These are phyloP conservation scores for Puma concolor DNA, from an alignment of 2,113 vertebrate species.

Conservation along the genomic window DNA sequence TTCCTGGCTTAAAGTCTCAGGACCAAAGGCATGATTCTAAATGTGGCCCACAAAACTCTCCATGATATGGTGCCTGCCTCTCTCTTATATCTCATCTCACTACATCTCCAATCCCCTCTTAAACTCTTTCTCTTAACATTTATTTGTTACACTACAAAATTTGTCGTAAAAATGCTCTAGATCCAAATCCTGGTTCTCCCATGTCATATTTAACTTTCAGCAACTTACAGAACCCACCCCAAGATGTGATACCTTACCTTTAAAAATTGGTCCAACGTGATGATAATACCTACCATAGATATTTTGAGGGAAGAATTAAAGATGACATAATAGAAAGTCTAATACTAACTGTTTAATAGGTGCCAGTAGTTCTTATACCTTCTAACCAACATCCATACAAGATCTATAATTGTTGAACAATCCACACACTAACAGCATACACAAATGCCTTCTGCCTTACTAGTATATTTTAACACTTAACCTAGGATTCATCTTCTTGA, in stretches of 20 bases:
- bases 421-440: neutral
- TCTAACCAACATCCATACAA: neutral
- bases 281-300: neutral
- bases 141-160: neutral
- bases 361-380: neutral
- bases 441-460: neutral
- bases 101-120: neutral
- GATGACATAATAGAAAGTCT: neutral
- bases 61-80: neutral
- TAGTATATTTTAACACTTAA: neutral
- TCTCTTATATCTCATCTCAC: neutral
- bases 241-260: neutral
- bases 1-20: neutral
- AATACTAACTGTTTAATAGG: neutral
- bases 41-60: slow-evolving; percentile 1
- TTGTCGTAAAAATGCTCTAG: neutral
- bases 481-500: neutral
- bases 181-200: neutral
- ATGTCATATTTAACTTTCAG: neutral
- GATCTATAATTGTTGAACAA: neutral
- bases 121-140: neutral
- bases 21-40: neutral
- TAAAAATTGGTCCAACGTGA: neutral
- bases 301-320: neutral
- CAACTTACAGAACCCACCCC: neutral